Evolutionary conservation across 2,888 invertebrate genomes (phyloP), one percentile per base, ranked within the genome.

Genomic region (Priocnemis perturbator): DNA sequence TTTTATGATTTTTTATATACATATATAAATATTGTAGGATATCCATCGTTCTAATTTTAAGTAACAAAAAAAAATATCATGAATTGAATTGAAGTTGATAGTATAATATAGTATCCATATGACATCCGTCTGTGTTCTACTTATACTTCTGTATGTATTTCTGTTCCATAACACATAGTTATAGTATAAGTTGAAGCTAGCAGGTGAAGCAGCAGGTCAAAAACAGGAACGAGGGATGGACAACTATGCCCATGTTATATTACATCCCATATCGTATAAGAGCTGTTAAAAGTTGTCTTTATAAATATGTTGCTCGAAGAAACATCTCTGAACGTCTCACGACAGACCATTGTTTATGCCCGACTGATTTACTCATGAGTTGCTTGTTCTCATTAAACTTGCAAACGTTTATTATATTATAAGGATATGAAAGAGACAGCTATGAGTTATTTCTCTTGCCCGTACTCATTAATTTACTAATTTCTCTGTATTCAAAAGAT

Each of bases 141-240:
- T 77, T 76, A 73, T 77, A 70, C 68, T 73, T 77, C 61, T 78
- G 69, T 82, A 81, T 80, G 78, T 80, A 81, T 80, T 80, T 75
- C 60, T 80, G 74, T 78, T 78, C 72, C 71, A 75, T 83, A 79
- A 78, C 67, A 67, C 63, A 75, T 79, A 76, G 70, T 76, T 76
- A 75, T 80, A 79, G 73, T 44, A 79, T 80, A 78, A 80, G 74
- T 76, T 78, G 70, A 78, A 77, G 78, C 81, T 84, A 81, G 77
- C 85, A 86, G 85, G 85, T 86, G 83, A 83, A 73, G 81, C 81
- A 80, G 80, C 71, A 71, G 81, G 71, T 82, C 78, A 79, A 70
- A 81, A 76, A 81, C 69, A 78, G 79, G 82, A 75, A 76, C 78
- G 77, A 70, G 75, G 79, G 74, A 72, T 83, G 83, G 59, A 64